phyloP scores from a whole-genome alignment of 2,113 vertebrate species.

The Psilopsiagon aurifrons region DNA sequence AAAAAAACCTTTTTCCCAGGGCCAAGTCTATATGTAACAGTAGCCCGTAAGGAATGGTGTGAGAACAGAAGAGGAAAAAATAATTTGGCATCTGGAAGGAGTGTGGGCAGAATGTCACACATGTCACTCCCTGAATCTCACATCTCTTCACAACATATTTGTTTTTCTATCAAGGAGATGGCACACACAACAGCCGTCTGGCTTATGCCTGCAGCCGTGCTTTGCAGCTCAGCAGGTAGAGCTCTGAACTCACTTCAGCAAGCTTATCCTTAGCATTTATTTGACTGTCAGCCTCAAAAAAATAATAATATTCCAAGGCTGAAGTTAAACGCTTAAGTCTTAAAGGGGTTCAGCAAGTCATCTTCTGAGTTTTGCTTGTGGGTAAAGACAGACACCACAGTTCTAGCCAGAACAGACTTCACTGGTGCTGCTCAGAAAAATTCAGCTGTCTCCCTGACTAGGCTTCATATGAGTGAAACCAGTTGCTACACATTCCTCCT shows the following conservation, averaged over 20 bases:
- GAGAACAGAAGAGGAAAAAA: neutral
- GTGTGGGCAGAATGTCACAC: neutral
- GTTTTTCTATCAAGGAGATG: neutral
- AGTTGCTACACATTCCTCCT: neutral
- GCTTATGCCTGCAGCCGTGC: neutral
- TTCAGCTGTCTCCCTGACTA: neutral
- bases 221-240: neutral
- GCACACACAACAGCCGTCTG: neutral
- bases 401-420: neutral
- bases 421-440: neutral
- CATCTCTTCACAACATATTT: neutral
- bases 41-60: neutral
- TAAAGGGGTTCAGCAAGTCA: neutral
- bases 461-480: neutral
- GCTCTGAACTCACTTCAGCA: neutral
- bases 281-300: neutral
- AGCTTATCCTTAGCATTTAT: neutral
- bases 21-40: neutral
- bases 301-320: neutral
- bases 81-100: neutral
- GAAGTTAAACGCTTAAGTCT: neutral
- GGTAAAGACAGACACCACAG: fast-evolving
- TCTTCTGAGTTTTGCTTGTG: neutral
- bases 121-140: neutral
- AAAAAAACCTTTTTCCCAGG: neutral